Evolutionary conservation across 2,797 vertebrate species (phyloP), one percentile per base, ranked within the genome.

Genomic region (Margarornis squamiger): DNA sequence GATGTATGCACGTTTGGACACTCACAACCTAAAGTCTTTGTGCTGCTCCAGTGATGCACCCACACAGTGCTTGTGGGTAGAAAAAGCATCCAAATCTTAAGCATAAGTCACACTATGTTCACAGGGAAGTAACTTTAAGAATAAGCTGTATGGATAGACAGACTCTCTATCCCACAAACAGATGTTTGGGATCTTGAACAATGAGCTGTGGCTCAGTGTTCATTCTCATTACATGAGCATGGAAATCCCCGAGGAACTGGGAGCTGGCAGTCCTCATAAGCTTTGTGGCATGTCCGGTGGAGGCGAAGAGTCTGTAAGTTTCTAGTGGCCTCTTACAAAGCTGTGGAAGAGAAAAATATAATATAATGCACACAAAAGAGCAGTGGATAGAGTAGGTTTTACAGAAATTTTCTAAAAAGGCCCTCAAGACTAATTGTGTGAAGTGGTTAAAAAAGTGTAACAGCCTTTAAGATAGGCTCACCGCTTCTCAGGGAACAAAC

Each of bases 161-260:
- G 90, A 94, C 32, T 54, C 12, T 83, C 65, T 84, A 39, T 79
- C 45, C 89, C 65, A 88, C 92, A 93, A 84, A 78, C 83, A 95
- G 86, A 92, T 90, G 77, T 88, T 66, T 77, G 76, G 43, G 23
- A 83, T 80, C 73, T 77, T 78, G 48, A 88, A 88, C 92, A 92
- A 78, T 75, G 80, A 88, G 38, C 57, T 92, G 76, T 88, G 91
- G 71, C 77, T 90, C 79, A 79, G 55, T 43, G 51, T 70, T 95
- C 74, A 80, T 94, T 94, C 68, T 90, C 79, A 54, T 75, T 80
- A 90, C 57, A 86, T 63, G 65, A 88, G 49, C 48, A 57, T 55
- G 61, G 79, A 71, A 87, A 79, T 91, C 63, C 52, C 63, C 36
- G 12, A 70, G 51, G 68, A 78, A 7, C 43, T 22, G 46, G 27